These are phyloP conservation scores for Gouania willdenowi DNA, from an alignment of 2,797 vertebrate genomes.

Conservation along the genomic window DNA sequence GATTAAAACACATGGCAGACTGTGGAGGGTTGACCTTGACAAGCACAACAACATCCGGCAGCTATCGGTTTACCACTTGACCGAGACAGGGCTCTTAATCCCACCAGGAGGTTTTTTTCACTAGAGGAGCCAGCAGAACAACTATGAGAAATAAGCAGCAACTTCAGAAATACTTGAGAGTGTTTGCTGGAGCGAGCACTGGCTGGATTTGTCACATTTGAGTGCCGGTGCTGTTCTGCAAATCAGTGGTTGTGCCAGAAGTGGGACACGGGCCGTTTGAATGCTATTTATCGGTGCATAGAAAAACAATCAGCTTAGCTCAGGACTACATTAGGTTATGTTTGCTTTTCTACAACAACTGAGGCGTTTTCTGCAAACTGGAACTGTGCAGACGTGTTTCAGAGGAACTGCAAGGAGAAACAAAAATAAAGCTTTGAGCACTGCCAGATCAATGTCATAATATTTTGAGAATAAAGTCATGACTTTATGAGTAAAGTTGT, in stretches of 20 bases:
- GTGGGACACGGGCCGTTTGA: constrained; percentile 42
- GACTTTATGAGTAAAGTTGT: no score
- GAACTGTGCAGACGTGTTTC: neutral
- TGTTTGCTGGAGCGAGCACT: neutral
- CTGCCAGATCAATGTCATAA: neutral
- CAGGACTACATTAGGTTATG: constrained; percentile 30
- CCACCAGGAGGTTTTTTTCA: constrained; percentile 29
- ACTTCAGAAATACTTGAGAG: neutral
- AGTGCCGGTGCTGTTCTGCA: constrained; percentile 19
- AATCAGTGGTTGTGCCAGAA: constrained; percentile 22
- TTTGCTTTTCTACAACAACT: constrained; percentile 25
- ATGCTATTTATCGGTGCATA: constrained; percentile 41
- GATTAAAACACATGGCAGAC: constrained; percentile 9
- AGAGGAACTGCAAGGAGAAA: neutral
- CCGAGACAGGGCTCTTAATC: constrained; percentile 41
- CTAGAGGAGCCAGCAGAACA: constrained; percentile 26
- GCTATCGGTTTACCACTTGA: constrained; percentile 23
- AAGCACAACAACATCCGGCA: constrained; percentile 12
- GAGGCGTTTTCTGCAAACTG: constrained; percentile 24
- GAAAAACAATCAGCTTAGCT: constrained; percentile 55
- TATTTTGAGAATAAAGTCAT: neutral
- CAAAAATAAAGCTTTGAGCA: neutral
- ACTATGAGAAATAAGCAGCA: constrained; percentile 6
- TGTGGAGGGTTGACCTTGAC: constrained; percentile 21
- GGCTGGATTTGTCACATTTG: constrained; percentile 40